Evolutionary conservation across 2,113 vertebrate species (phyloP), one percentile per base, ranked within the genome.

Genomic region (Chinchilla lanigera): DNA sequence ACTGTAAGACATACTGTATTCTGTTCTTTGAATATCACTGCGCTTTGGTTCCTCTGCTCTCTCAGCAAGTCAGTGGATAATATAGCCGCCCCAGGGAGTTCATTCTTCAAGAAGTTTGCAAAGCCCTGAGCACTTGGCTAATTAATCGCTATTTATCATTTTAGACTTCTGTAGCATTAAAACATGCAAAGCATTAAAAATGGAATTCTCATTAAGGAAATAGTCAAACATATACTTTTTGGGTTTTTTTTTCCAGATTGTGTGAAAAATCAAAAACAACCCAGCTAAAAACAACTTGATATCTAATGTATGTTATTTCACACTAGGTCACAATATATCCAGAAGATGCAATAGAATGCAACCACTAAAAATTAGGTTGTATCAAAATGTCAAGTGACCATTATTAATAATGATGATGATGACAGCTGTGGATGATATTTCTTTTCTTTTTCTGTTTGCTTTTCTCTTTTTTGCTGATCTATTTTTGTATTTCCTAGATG

Each of bases 91-190:
- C 38, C 0, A 47, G 85, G 56, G 85, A 96, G 65, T 44, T 89
- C 58, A 63, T 95, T 97, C 90, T 93, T 60, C 11, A 44, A 96
- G 60, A 77, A 97, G 58, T 80, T 86, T 92, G 50, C 6, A 63
- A 94, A 95, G 88, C 83, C 92, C 95, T 69, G 0, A 0, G 87
- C 52, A 77, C 90, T 67, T 88, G 90, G 83, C 89, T 97, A 92
- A 97, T 97, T 93, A 98, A 94, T 93, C 87, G 71, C 35, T 61
- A 73, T 97, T 98, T 97, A 96, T 98, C 95, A 98, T 96, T 95
- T 97, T 71, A 60, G 44, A 89, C 61, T 90, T 73, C 92, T 85
- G 41, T n/a, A 83, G n/a, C 86, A 92, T 91, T 89, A 96, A 24
- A 30, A 65, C 33, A 71, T 92, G 92, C 24, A 65, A 85, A 20